Evolutionary conservation across 2,888 invertebrate genomes (phyloP), one percentile per base, ranked within the genome.

Genomic region (Coelopa pilipes): DNA sequence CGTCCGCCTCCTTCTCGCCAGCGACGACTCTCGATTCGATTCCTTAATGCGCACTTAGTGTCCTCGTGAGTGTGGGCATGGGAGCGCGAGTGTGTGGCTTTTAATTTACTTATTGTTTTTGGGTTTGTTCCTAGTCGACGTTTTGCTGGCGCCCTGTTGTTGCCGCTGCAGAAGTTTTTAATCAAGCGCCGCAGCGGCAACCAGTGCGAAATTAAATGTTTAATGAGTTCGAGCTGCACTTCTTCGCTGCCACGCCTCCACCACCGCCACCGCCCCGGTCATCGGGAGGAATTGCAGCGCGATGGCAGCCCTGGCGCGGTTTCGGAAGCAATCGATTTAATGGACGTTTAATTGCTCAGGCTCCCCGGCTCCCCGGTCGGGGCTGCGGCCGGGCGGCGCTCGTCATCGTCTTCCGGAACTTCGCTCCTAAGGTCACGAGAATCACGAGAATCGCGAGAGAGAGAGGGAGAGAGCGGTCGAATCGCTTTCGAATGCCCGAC

Each of bases 131-230:
- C 17, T 34, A 4, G 15, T 24, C 19, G 46, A 9, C 17, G n/a
- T n/a, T n/a, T n/a, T n/a, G n/a, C n/a, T n/a, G n/a, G n/a, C n/a
- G n/a, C 19, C 12, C 1, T 66, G 7, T 13, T 65, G 10, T 47
- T 47, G n/a, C 24, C 62, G 34, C 45, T 53, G 21, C 1, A 49
- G 17, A 70, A 70, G 50, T 50, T 70, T 62, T 49, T 70, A 70
- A 62, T 70, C 53, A 24, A 45, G 53, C 49, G 46, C 34, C 24
- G 70, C 49, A 34, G 62, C 63, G 60, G 57, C 69, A 55, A 21
- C 69, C 15, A 62, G 62, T 17, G 21, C 21, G 13, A 66, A 50
- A 66, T 66, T 49, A 15, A 66, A 66, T n/a, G 53, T 53, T 53
- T 53, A 53, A 53, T 53, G 53, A 53, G 53, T 53, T 53, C 3